phyloP scores from a whole-genome alignment of 1,140 invertebrate genomes.

The Lepidurus arcticus region DNA sequence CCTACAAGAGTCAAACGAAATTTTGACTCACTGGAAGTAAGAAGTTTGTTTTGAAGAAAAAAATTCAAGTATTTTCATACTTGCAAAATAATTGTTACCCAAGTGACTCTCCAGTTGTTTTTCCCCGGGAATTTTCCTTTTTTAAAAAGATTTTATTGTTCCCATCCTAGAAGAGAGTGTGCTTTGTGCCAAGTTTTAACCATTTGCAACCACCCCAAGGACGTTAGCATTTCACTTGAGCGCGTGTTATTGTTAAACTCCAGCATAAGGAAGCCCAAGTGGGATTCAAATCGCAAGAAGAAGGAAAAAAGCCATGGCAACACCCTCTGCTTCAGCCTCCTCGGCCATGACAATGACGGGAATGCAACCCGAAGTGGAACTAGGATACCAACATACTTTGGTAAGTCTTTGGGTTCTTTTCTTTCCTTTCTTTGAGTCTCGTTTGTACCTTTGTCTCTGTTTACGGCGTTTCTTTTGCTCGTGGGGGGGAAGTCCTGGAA shows the following conservation, averaged over 20 bases:
- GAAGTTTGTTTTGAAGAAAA: too few species aligned
- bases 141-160: too few species aligned
- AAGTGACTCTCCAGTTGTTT: neutral
- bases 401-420: conserved; percentile 51
- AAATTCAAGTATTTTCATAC: too few species aligned
- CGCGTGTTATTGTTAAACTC: neutral
- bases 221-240: conserved; percentile 1
- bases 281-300: neutral
- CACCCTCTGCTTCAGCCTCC: neutral
- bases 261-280: neutral
- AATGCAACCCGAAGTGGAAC: conserved; percentile 44
- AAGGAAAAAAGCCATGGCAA: conserved; percentile 5
- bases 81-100: too few species aligned
- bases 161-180: too few species aligned
- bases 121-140: neutral
- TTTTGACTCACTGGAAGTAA: too few species aligned
- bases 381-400: conserved; percentile 73
- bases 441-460: too few species aligned
- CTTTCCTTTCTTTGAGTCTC: neutral
- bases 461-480: too few species aligned
- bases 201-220: neutral
- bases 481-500: too few species aligned
- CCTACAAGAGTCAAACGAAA: too few species aligned
- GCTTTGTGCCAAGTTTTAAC: neutral
- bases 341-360: neutral